These are phyloP conservation scores for Brachypalpus laphriformis DNA, from an alignment of 2,888 invertebrate genomes.

Conservation along the genomic window DNA sequence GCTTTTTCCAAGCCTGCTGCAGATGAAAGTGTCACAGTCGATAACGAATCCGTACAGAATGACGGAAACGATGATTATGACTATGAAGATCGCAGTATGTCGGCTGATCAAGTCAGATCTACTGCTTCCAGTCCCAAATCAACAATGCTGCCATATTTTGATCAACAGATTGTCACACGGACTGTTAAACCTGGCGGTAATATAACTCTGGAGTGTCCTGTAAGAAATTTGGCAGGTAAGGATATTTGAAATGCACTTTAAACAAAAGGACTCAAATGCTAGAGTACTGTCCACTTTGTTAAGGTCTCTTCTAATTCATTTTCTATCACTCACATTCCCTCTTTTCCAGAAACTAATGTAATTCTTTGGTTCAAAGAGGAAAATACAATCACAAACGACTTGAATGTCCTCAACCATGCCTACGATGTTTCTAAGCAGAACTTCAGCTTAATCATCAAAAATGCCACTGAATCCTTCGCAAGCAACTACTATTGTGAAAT, in stretches of 20 bases:
- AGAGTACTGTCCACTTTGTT: too few species aligned
- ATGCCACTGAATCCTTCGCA: constrained; percentile 52
- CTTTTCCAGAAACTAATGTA: constrained; percentile 47
- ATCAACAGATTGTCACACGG: constrained; percentile 18
- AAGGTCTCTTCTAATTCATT: too few species aligned
- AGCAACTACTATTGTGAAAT: constrained; percentile 65
- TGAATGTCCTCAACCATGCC: constrained; percentile 47
- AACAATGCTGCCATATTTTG: constrained; percentile 59
- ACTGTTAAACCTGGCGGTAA: constrained; percentile 42
- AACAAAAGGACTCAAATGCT: too few species aligned
- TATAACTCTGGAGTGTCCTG: constrained; percentile 57
- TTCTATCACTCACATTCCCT: background rate
- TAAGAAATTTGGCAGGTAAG: constrained; percentile 58
- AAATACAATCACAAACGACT: constrained; percentile 52
- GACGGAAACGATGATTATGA: constrained; percentile 62
- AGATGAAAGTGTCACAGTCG: background rate
- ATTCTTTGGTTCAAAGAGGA: constrained; percentile 61
- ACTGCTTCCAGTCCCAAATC: constrained; percentile 51
- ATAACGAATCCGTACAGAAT: constrained; percentile 21
- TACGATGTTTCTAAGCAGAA: constrained; percentile 45
- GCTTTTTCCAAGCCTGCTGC: constrained; percentile 32
- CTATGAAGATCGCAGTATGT: constrained; percentile 19
- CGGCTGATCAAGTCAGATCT: constrained; percentile 44
- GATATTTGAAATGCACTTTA: background rate
- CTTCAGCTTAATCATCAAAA: constrained; percentile 56